Evolutionary conservation across 2,113 vertebrate species (phyloP), one percentile per base, ranked within the genome.

Genomic region (Agapornis roseicollis): DNA sequence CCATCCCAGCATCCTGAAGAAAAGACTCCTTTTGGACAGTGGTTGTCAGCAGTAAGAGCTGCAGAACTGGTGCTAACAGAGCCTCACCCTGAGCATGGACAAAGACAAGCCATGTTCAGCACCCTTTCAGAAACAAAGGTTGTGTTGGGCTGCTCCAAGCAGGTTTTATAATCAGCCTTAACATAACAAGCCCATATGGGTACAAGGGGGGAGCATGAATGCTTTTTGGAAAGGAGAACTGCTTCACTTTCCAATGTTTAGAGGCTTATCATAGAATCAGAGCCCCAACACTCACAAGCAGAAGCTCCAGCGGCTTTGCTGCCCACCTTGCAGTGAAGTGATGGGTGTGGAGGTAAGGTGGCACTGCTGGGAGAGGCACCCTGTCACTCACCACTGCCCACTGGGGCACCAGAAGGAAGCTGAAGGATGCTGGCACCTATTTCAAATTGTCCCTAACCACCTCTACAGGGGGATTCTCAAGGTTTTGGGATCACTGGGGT

Each of bases 81-180:
- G 52, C 46, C 50, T 76, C 0, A 0, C 63, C n/a, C 63, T 2
- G 1, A 76, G 50, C 44, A 23, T 6, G 1, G 58, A 55, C 61
- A 55, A 49, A 80, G 63, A 42, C 69, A 80, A 66, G 37, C 68
- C 47, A 3, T 13, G 8, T 39, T 88, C 74, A 55, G 50, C 44
- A 18, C 60, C 3, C 0, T 66, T 61, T 77, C 50, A 81, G 80
- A 61, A 81, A 49, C 20, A 50, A 66, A 70, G 58, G 55, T 81
- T 81, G 44, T 47, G 69, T 55, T 0, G 2, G 55, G 37, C 44
- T 80, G 73, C 39, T 66, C 80, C 33, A 50, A 61, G 58, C 49
- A 41, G 61, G 39, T 64, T 94, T 88, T 84, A 68, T 41, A 44
- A 88, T 49, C 72, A 64, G 61, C 49, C 61, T 60, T 74, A 50